These are phyloP conservation scores for Otolemur garnettii DNA, from an alignment of 2,113 vertebrate genomes.

Conservation along the genomic window DNA sequence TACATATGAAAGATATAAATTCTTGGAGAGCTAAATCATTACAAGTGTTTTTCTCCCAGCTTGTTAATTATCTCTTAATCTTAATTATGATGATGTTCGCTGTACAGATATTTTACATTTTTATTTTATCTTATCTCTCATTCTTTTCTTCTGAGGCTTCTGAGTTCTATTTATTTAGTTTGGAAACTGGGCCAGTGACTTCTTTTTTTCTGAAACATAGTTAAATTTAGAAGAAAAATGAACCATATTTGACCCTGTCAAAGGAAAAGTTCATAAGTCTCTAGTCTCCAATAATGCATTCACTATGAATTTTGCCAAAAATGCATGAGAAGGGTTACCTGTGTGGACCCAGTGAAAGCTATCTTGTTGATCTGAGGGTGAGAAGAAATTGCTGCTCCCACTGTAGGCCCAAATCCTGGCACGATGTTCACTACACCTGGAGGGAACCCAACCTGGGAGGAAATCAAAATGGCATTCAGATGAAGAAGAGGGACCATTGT, in stretches of 20 bases:
- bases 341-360: constrained; percentile 96
- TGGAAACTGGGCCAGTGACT: not conserved
- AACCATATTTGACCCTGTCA: not conserved
- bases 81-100: not conserved
- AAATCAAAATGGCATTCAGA: not conserved
- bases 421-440: constrained; percentile 97
- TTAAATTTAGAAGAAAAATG: not conserved
- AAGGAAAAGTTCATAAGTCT: not conserved
- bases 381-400: constrained; percentile 93
- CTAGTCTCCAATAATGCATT: fast-evolving
- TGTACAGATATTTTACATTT: not conserved
- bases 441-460: constrained; percentile 93
- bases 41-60: not conserved
- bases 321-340: constrained; percentile 85
- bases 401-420: constrained; percentile 95
- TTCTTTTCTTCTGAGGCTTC: constrained; percentile 39
- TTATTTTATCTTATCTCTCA: constrained; percentile 40
- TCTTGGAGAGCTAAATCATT: no score
- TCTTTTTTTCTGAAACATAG: not conserved
- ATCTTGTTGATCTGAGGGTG: constrained; percentile 95
- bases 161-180: constrained; percentile 41
- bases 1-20: not conserved
- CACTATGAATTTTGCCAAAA: fast-evolving
- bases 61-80: not conserved
- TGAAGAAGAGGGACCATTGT: fast-evolving